Percentiles rank a stretch among this genome's conserved stretches.
These are phyloP conservation scores for Diachasmimorpha longicaudata DNA, from an alignment of 1,140 invertebrate species.

Conservation along the genomic window DNA sequence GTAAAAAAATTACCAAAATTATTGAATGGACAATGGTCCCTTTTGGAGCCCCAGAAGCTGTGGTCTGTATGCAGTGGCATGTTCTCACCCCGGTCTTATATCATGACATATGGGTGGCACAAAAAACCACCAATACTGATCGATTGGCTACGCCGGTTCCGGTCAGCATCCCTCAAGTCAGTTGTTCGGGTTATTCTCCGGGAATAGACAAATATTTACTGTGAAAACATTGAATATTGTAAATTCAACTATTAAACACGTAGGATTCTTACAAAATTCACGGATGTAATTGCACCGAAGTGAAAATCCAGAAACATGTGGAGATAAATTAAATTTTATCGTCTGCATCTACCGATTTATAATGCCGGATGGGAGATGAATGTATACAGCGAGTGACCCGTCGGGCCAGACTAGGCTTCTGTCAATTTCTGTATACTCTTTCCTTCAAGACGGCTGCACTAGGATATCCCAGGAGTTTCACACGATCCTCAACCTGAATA, in stretches of 20 bases:
- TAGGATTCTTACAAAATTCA: too few relatives aligned
- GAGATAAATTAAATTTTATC: constrained; percentile 11
- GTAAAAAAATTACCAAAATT: too few relatives aligned
- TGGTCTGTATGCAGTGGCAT: constrained; percentile 56
- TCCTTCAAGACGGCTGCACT: neutral
- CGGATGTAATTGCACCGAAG: too few relatives aligned
- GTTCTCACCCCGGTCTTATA: constrained; percentile 38
- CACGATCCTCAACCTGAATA: neutral
- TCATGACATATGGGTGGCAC: constrained; percentile 59
- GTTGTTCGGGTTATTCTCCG: neutral
- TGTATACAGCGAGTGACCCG: neutral
- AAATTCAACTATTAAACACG: neutral
- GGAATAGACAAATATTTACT: neutral
- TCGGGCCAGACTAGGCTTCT: neutral
- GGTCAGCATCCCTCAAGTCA: constrained; percentile 26
- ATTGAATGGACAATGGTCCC: constrained; percentile 46
- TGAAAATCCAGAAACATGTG: too few relatives aligned
- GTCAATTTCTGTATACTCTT: constrained; percentile 11
- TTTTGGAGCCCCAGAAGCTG: constrained; percentile 40
- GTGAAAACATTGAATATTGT: neutral
- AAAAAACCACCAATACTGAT: constrained; percentile 61
- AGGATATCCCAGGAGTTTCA: neutral
- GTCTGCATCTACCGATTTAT: neutral
- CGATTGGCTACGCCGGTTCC: constrained; percentile 57
- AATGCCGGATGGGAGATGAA: neutral